Evolutionary conservation across 2,888 invertebrate genomes (phyloP), one percentile per base, ranked within the genome.

Genomic region (Phyllotreta cruciferae): DNA sequence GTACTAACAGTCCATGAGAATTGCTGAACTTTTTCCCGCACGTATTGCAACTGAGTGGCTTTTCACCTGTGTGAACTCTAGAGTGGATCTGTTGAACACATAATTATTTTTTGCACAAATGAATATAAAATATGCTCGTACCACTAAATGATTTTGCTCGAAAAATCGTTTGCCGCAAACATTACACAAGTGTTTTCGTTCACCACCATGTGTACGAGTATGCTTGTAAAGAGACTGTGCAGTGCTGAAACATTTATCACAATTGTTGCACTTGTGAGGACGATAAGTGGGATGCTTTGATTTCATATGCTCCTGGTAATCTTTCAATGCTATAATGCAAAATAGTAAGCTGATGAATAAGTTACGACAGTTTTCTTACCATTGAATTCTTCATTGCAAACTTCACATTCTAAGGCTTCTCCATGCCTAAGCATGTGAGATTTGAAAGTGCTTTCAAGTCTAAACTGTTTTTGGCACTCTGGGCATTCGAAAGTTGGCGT

Each of bases 11-110:
- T 7, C 79, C 77, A 60, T 78, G 78, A 6, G 74, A 71, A 67
- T 77, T 77, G 0, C 78, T 69, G 63, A 80, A 79, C 7, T 74
- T 63, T 72, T 80, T 80, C 3, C 78, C 78, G 66, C 80, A 80
- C 54, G 74, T 72, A n/a, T 70, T 74, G 63, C 80, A 80, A 52
- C 75, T 71, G 10, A 77, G 67, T 8, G 78, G 78, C 60, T 78
- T 78, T 60, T 79, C 77, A n/a, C 78, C 78, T 4, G 78, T 79
- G 63, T 80, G 80, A 4, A 70, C 75, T 57, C 78, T 67, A 66
- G 74, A 77, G 58, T 80, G 80, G 56, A 78, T 70, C 79, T 79
- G 24, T 24, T 4, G 24, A 24, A 4, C 4, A 24, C 6, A n/a
- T 41, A 41, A 41, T 41, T 55, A 55, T 9, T 5, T 35, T 55